phyloP scores from a whole-genome alignment of 2,888 invertebrate genomes.

The Agonopterix arenella region DNA sequence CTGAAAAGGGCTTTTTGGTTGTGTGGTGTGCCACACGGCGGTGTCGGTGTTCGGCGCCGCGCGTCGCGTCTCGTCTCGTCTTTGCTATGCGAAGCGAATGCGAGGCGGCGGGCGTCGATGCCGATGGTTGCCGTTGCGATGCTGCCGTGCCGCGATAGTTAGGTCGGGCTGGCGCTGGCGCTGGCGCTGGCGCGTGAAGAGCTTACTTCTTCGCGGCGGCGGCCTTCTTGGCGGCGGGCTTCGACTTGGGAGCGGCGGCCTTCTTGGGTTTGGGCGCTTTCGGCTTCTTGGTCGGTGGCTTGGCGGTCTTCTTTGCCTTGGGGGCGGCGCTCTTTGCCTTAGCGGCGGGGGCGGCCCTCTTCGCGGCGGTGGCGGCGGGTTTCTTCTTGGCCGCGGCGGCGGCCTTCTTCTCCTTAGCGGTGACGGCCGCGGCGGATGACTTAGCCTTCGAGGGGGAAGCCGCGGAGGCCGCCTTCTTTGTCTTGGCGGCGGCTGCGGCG shows the following conservation, averaged over 20 bases:
- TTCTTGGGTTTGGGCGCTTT: constrained; percentile 51
- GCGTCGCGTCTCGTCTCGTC: neutral
- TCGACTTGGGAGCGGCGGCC: constrained; percentile 24
- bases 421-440: constrained; percentile 9
- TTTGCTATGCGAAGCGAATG: neutral
- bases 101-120: constrained; percentile 2
- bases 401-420: constrained; percentile 26
- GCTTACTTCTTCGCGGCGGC: constrained; percentile 22
- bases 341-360: constrained; percentile 18
- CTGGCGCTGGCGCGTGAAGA: neutral
- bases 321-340: constrained; percentile 18
- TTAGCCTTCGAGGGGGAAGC: constrained; percentile 15
- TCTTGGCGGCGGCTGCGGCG: constrained; percentile 19
- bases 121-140: neutral
- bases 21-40: neutral
- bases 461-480: constrained; percentile 17
- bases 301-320: constrained; percentile 22
- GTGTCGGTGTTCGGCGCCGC: constrained; percentile 3
- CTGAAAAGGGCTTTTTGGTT: constrained; percentile 6
- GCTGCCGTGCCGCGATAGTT: constrained; percentile 1
- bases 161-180: neutral
- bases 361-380: constrained; percentile 14
- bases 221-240: constrained; percentile 11
- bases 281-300: constrained; percentile 46
- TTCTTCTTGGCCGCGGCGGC: constrained; percentile 28